Base-by-base conservation (phyloP, 1,140 invertebrate genomes). In the Eueides isabella region DNA sequence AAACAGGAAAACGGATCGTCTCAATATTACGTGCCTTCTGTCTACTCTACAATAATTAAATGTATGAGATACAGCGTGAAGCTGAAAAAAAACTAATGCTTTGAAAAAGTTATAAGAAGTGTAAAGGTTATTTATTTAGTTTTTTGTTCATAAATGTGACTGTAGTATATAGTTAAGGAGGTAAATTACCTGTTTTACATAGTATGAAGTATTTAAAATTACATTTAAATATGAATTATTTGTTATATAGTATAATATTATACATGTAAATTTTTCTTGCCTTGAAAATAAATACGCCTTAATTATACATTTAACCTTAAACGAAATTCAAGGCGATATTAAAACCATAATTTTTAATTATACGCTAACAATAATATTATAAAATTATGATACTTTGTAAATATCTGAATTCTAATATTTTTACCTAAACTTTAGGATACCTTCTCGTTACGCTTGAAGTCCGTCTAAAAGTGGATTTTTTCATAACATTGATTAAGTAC, bases 381-480 rank as follows among this genome's bases (percentile, higher is more conserved):
- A n/a, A n/a, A n/a, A 23, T 55, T 4, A 55, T 55, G 19, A 55
- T 55, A 55, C 7, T 55, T 55, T 4, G 26, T 55, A 26, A 55
- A 23, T 55, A 11, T 11, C 7, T 16, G 16, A 38, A 5, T 14
- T 38, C 35, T 23, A 55, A 55, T 11, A 11, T 55, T 55, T 55
- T 23, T 55, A 55, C 48, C 48, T 55, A 55, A 55, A 55, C 48
- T 55, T 26, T 44, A 26, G n/a, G 23, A 55, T 55, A 55, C 48
- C 48, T 55, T 55, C 48, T 55, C 48, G 48, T 26, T 23, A 55
- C 48, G 48, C 48, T 26, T 55, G 19, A 55, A 55, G 23, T 9
- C 19, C 19, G 1, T 12, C 9, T 26, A 11, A 26, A 26, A 23
- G n/a, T 26, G 9, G 5, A 11, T 19, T 55, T 48, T 23, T 55